Percentiles rank a stretch among this genome's conserved stretches.
Conservation (phyloP, 2,888 invertebrate genomes). For the Nemotelus nigrinus region DNA sequence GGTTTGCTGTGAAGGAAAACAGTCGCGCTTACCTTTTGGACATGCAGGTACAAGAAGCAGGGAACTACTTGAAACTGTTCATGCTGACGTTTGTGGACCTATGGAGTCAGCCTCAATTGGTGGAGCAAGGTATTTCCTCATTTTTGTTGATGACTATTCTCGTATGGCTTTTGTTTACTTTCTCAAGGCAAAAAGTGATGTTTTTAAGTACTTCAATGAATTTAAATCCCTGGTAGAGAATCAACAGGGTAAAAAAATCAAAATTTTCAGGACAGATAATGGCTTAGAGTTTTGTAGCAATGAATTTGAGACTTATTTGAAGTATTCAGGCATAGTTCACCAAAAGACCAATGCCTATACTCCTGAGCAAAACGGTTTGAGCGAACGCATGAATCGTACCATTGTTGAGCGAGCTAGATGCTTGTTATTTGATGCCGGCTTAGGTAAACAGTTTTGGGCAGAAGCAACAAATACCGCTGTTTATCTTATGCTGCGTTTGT, state of each 20-base stretch:
- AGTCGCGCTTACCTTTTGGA: not conserved
- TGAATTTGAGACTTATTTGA: not conserved
- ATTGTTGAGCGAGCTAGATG: no score
- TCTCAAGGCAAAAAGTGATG: not conserved
- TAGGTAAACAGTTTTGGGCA: no score
- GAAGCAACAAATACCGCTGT: no score
- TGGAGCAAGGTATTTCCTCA: not conserved
- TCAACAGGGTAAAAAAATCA: not conserved
- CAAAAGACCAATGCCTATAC: not conserved
- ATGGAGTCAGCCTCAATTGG: slow-evolving; percentile 4
- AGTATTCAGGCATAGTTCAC: not conserved
- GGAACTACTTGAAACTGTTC: not conserved
- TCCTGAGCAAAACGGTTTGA: no score
- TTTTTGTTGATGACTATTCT: not conserved
- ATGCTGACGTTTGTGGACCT: not conserved
- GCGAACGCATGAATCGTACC: no score
- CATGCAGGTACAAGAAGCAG: not conserved
- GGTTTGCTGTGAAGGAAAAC: slow-evolving; percentile 3
- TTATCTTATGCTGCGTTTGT: no score
- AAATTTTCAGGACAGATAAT: no score
- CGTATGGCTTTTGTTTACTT: no score
- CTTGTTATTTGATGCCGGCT: no score
- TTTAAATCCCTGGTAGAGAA: slow-evolving; percentile 5
- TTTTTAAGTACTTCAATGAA: not conserved
- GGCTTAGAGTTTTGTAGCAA: no score